Evolutionary conservation across 2,113 vertebrate species (phyloP).

Genomic region (Campylorhamphus procurvoides): DNA sequence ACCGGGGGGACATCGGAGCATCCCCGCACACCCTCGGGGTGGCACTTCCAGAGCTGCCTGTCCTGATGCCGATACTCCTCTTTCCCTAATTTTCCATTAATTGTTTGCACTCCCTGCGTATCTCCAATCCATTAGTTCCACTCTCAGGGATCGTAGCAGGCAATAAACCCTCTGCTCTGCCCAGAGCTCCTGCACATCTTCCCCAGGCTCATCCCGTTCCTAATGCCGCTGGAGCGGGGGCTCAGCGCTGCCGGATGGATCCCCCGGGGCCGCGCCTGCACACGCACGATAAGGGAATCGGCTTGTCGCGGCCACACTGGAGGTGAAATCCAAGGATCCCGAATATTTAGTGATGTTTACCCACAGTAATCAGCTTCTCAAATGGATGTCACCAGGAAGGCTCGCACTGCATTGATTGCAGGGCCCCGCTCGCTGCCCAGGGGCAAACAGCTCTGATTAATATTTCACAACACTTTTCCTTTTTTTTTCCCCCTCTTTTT

Average conservation of each 20-base stretch:
- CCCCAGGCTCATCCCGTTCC: conserved; percentile 12
- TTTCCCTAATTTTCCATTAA: conserved; percentile 54
- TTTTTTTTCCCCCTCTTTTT: background rate
- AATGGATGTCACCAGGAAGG: conserved; percentile 58
- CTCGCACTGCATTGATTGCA: conserved; percentile 51
- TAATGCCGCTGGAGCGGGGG: background rate
- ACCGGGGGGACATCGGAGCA: background rate
- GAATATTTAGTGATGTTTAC: conserved; percentile 74
- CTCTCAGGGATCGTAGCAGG: conserved; percentile 52
- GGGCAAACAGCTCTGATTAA: conserved; percentile 79
- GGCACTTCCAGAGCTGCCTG: conserved; percentile 45
- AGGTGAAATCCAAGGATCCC: conserved; percentile 55
- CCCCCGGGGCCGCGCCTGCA: conserved; percentile 76
- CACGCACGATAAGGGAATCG: conserved; percentile 79
- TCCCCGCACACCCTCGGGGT: background rate
- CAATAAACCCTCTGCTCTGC: conserved; percentile 68
- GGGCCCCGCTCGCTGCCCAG: conserved; percentile 47
- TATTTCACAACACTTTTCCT: conserved; percentile 80
- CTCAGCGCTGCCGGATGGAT: background rate
- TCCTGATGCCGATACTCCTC: conserved; percentile 49
- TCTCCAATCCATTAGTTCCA: conserved; percentile 25
- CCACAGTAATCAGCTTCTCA: conserved; percentile 74
- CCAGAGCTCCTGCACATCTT: conserved; percentile 57
- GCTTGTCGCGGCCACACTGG: conserved; percentile 33
- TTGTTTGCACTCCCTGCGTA: background rate